phyloP scores from a whole-genome alignment of 2,888 invertebrate species.

The Lacanobia wlatinum region DNA sequence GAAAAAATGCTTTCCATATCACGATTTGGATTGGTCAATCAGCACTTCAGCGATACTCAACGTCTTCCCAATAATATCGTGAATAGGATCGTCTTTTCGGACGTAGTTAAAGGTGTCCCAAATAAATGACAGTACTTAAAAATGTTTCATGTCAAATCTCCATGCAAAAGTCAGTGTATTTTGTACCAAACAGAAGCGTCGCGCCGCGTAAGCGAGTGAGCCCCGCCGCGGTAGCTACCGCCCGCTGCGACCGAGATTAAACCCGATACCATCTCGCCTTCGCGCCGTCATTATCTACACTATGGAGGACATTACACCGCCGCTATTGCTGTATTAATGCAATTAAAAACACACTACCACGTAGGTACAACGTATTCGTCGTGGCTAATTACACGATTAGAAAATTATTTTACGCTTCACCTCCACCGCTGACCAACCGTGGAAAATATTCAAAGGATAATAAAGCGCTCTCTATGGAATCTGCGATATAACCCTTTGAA shows the following conservation, averaged over 20 bases:
- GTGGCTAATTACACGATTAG: conserved; percentile 67
- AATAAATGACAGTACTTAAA: neutral
- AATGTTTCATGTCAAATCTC: neutral
- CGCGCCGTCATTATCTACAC: conserved; percentile 70
- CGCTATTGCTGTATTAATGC: conserved; percentile 70
- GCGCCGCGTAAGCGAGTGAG: conserved; percentile 63
- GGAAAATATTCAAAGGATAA: conserved; percentile 62
- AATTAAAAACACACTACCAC: conserved; percentile 69
- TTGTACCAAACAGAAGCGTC: conserved; percentile 71
- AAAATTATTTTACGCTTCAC: conserved; percentile 72
- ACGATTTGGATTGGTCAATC: neutral
- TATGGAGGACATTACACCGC: conserved; percentile 67
- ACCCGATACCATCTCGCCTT: conserved; percentile 69
- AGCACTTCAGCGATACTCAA: neutral
- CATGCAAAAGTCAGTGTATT: conserved; percentile 46
- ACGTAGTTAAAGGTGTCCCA: neutral
- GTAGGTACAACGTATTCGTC: conserved; percentile 60
- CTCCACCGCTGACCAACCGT: conserved; percentile 54
- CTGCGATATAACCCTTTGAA: conserved; percentile 37
- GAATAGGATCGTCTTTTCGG: neutral
- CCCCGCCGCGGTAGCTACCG: conserved; percentile 69
- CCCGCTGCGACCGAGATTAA: conserved; percentile 77
- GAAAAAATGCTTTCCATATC: neutral
- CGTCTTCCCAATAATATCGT: neutral
- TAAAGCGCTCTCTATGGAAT: conserved; percentile 46